phyloP scores from a whole-genome alignment of 1,140 invertebrate genomes.

The Pogonomyrmex californicus region DNA sequence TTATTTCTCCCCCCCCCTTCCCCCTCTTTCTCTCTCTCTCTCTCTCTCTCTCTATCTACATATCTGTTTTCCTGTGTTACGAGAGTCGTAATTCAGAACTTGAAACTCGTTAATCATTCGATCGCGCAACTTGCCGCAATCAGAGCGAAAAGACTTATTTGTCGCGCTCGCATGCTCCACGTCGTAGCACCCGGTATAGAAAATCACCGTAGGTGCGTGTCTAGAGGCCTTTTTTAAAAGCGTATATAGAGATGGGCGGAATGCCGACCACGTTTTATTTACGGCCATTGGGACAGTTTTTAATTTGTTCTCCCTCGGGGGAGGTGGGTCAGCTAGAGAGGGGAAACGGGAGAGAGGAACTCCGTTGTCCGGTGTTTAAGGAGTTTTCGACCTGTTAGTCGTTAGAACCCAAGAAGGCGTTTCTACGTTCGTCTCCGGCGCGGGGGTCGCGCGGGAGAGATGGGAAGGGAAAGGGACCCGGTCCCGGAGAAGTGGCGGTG shows the following conservation, averaged over 20 bases:
- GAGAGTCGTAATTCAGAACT: constrained; percentile 25
- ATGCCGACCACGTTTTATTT: constrained; percentile 86
- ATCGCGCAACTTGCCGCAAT: constrained; percentile 8
- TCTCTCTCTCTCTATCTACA: background rate
- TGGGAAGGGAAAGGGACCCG: background rate
- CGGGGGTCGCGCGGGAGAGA: constrained; percentile 65
- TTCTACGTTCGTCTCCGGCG: constrained; percentile 83
- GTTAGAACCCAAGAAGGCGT: constrained; percentile 85
- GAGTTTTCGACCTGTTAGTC: constrained; percentile 86
- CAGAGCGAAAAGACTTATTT: background rate
- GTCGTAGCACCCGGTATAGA: constrained; percentile 80
- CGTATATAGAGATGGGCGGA: constrained; percentile 83
- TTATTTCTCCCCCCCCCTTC: background rate
- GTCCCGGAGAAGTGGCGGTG: constrained; percentile 68
- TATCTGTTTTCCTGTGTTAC: background rate
- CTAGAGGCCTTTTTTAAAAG: constrained; percentile 82
- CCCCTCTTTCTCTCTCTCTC: background rate
- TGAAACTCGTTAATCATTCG: constrained; percentile 34
- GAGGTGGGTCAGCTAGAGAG: constrained; percentile 55
- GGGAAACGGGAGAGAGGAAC: constrained; percentile 53
- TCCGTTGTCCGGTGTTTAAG: constrained; percentile 80
- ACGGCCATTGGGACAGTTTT: constrained; percentile 87
- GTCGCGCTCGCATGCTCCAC: constrained; percentile 1
- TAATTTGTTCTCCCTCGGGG: constrained; percentile 86
- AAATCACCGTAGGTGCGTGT: constrained; percentile 83